Evolutionary conservation across 2,888 invertebrate genomes (phyloP), one percentile per base, ranked within the genome.

Genomic region (Drosophila testacea): DNA sequence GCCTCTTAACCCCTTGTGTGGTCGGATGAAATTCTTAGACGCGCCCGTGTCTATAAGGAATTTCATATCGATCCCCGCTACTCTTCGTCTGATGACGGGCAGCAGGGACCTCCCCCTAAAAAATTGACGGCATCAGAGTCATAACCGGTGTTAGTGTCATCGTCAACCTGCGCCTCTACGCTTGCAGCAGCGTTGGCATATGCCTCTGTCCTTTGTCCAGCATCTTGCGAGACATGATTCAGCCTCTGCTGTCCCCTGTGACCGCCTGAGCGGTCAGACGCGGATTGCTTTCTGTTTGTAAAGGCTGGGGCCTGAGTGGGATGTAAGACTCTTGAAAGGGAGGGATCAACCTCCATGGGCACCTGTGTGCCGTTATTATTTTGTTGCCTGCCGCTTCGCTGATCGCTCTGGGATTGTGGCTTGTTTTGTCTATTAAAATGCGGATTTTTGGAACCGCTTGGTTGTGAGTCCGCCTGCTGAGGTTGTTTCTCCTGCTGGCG

Each of bases 31-130:
- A 39, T 39, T 51, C 9, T 39, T 51, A 3, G 51, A 11, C 13
- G 51, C 39, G 4, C 51, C 51, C 7, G 51, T 51, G n/a, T 51
- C 51, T 6, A 51, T 39, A 9, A 51, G 39, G 9, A 51, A 51
- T 7, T 13, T 51, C 51, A 51, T 51, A 7, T 39, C n/a, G 6
- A 4, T 6, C 28, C 51, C 32, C 13, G 47, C 47, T 47, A 32
- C 30, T 47, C 13, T 28, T 4, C 51, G 51, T 13, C 38, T n/a
- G 39, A 51, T 39, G 52, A 48, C 6, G 11, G 34, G 50, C 11
- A 36, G 50, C 50, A 50, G 36, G 50, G 16, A 50, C 22, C 6
- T 50, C 0, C 50, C 50, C 34, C 50, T 50, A 50, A 50, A 50
- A 50, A 50, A 50, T 50, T n/a, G 13, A 47, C 0, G 4, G 13